These are phyloP conservation scores for Diachasmimorpha longicaudata DNA, from an alignment of 1,140 invertebrate genomes.

Conservation along the genomic window DNA sequence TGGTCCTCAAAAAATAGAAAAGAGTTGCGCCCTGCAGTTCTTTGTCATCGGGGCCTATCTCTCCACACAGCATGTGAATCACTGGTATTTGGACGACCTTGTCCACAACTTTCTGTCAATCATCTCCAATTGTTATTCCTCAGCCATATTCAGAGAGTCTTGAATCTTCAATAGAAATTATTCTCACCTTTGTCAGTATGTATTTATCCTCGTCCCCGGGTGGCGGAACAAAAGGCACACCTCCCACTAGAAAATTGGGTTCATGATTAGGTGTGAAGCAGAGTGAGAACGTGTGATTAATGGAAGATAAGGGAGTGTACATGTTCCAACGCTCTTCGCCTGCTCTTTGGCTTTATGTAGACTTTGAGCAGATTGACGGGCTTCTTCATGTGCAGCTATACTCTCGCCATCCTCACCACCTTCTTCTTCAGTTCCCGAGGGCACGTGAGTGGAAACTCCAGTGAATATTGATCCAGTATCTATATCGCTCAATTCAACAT, in stretches of 20 bases:
- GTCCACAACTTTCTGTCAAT: conserved; percentile 69
- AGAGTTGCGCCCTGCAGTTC: conserved; percentile 64
- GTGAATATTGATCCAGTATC: conserved; percentile 30
- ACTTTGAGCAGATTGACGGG: not conserved
- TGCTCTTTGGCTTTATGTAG: conserved; percentile 1
- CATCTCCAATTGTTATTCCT: not conserved
- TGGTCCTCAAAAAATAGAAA: conserved; percentile 72
- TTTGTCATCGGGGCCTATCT: conserved; percentile 58
- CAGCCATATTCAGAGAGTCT: not conserved
- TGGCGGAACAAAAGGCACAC: conserved; percentile 41
- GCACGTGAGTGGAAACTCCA: conserved; percentile 40
- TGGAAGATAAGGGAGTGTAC: not conserved
- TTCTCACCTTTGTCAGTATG: conserved; percentile 47
- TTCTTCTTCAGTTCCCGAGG: conserved; percentile 49
- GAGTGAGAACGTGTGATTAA: not conserved
- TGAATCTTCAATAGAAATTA: not conserved
- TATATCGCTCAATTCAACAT: conserved; percentile 18
- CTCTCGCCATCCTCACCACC: conserved; percentile 58
- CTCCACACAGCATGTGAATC: conserved; percentile 69
- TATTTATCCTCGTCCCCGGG: conserved; percentile 62
- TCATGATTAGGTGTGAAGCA: not conserved
- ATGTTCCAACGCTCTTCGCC: conserved; percentile 8
- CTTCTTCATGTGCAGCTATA: conserved; percentile 18
- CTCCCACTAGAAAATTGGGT: conserved; percentile 10
- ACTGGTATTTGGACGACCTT: conserved; percentile 70